These are phyloP conservation scores for Charina bottae DNA, from an alignment of 2,113 vertebrate genomes.

Conservation along the genomic window DNA sequence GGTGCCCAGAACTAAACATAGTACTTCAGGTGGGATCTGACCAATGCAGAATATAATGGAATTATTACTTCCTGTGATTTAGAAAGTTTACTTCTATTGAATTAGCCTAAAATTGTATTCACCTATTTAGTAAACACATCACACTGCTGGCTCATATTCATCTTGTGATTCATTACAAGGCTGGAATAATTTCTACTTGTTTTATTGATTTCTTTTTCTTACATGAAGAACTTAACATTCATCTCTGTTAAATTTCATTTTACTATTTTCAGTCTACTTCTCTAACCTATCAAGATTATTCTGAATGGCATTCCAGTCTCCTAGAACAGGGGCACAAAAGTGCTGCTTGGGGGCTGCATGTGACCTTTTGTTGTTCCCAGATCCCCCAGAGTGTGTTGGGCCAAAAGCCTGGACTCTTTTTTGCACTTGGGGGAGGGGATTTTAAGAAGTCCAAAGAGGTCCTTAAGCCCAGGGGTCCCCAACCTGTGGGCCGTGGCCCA, in stretches of 20 bases:
- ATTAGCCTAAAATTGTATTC: background rate
- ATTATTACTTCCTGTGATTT: background rate
- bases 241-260: background rate
- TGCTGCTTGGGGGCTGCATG: background rate
- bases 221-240: background rate
- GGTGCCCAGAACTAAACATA: background rate
- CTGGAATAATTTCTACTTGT: background rate
- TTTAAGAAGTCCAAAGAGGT: background rate
- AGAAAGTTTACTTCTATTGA: background rate
- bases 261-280: background rate
- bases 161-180: background rate
- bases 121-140: background rate
- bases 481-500: too few species aligned
- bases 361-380: background rate
- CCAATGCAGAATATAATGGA: background rate
- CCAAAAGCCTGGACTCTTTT: background rate
- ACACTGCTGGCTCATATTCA: background rate
- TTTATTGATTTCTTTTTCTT: background rate
- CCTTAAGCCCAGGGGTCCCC: too few species aligned
- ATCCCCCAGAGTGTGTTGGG: background rate
- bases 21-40: background rate
- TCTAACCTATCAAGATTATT: background rate
- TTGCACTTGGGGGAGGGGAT: background rate
- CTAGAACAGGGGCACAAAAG: background rate
- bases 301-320: background rate